Base-by-base conservation (phyloP, 2,888 invertebrate species). In the Platerodrilus igneus region DNA sequence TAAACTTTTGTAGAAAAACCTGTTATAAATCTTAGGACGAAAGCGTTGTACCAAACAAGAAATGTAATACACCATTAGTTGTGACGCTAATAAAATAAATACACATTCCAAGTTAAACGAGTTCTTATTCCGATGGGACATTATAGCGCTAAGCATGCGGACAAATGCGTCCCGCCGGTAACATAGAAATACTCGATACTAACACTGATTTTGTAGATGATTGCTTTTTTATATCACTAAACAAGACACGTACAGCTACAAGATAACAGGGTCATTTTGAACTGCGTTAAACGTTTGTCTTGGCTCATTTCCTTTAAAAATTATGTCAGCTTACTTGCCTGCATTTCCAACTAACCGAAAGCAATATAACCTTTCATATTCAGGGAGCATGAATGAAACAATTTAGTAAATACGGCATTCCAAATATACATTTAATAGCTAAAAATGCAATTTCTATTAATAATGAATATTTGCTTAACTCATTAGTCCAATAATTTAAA, bases 71-170 rank as follows among this genome's bases (percentile, higher is more conserved):
- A 61, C 64, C 64, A 66, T 67, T 67, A 67, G 54, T 63, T 63
- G 61, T 60, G 55, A 62, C 59, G 55, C 61, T 65, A 67, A 68
- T 67, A 67, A 65, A 68, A 68, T 68, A 67, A 68, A 67, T 68
- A 67, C 66, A 67, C 66, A 67, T 67, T 68, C 64, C 58, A 68
- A 68, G 68, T 68, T 68, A 66, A 68, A 68, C 66, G 67, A 68
- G 68, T 68, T 68, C 65, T 62, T 60, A 62, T 64, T 60, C 68
- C 62, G 57, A 50, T 52, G 66, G 67, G 66, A 62, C 58, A 60
- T 58, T 56, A 58, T 57, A 51, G 48, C 51, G 50, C 55, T 53
- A 53, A 63, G 60, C 62, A 58, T 60, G 60, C 59, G 61, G 59
- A 67, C 66, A 66, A 68, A 68, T 68, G 68, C 60, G 63, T 68